Conservation (phyloP, 2,113 vertebrate species). For the Gambusia holbrooki region DNA sequence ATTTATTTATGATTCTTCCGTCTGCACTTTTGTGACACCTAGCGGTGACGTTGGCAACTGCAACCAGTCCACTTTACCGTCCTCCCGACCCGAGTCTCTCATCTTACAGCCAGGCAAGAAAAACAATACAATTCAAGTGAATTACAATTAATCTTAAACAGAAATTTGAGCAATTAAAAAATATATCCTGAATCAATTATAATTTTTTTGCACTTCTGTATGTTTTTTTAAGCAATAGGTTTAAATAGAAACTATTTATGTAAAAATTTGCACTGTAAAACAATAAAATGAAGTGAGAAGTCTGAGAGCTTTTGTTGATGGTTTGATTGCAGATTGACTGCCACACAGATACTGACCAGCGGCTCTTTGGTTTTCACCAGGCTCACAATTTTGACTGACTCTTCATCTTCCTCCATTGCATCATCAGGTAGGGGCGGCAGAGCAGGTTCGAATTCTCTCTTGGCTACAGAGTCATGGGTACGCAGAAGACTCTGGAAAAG, state of each 20-base stretch:
- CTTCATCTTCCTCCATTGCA: constrained; percentile 83
- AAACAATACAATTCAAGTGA: too few relatives aligned
- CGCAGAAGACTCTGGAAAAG: constrained; percentile 85
- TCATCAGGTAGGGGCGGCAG: constrained; percentile 88
- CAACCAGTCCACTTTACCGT: background rate
- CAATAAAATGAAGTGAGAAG: background rate
- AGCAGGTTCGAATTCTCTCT: constrained; percentile 84
- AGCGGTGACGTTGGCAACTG: background rate
- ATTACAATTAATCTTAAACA: too few relatives aligned
- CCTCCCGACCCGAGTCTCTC: too few relatives aligned
- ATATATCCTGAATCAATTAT: too few relatives aligned
- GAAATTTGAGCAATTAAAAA: too few relatives aligned
- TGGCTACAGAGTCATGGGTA: constrained; percentile 78
- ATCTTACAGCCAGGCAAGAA: background rate
- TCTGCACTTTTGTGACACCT: background rate
- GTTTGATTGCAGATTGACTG: background rate
- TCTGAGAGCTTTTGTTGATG: background rate
- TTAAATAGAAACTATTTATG: background rate
- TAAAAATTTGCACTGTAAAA: background rate
- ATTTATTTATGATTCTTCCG: background rate
- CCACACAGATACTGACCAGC: constrained; percentile 76
- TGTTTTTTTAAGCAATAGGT: background rate
- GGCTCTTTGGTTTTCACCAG: constrained; percentile 89
- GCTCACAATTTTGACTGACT: constrained; percentile 90
- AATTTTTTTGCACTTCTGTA: background rate